Evolutionary conservation across 2,113 vertebrate genomes (phyloP), one percentile per base, ranked within the genome.

Genomic region (Hiodon alosoides): DNA sequence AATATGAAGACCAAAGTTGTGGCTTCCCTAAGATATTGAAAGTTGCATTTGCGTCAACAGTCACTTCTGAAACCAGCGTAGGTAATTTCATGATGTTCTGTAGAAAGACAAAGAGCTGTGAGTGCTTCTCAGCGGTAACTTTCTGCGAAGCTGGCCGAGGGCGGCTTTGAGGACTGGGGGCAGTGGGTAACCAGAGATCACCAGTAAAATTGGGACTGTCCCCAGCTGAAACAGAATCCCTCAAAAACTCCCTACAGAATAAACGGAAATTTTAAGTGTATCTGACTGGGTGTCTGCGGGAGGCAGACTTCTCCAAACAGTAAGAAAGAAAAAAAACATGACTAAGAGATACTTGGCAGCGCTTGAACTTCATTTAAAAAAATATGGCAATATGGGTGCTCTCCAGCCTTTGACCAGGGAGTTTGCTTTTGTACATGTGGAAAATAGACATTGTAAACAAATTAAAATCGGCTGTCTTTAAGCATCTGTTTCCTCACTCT

Each of bases 181-280:
- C 11, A 47, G 51, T 79, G 75, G 78, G 76, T 8, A 46, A 46
- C 62, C 50, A 54, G 55, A 31, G 5, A 54, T 52, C 9, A 17
- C 16, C 51, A 67, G 17, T 46, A 9, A 53, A 60, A 8, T 57
- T 46, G 74, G 74, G 74, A 58, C 57, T 60, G 74, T 75, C 74
- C 74, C 74, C 52, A n/a, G 52, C 17, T 31, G 6, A 70, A 70
- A 55, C 16, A 46, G 55, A 53, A 17, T 57, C 69, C 69, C 14
- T 7, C 8, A 55, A 70, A 70, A 70, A 70, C 53, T 57, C 16
- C 69, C 69, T 31, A 31, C 31, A 31, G 31, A 31, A 31, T 31
- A 31, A 31, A 31, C 31, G 31, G 31, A 31, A 31, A 31, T 31
- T 31, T 31, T 31, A 31, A 31, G 31, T 31, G 31, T 31, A 31